A percentile compares a stretch with the other conserved stretches of the same genome.
Evolutionary conservation across 2,797 vertebrate species (phyloP).

Genomic region (Dermochelys coriacea): DNA sequence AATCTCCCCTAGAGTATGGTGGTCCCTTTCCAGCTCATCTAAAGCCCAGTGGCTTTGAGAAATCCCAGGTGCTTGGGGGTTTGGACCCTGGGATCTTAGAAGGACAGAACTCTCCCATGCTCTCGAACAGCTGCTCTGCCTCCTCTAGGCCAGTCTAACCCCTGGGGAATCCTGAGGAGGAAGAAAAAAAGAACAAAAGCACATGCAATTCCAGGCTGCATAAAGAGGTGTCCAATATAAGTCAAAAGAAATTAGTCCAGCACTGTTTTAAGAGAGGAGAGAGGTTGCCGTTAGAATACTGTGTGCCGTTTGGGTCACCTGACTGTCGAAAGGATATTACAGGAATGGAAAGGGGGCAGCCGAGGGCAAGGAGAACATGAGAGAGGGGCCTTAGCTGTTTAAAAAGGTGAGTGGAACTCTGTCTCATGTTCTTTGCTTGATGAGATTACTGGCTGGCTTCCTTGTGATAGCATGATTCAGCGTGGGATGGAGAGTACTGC

Average conservation of each 20-base stretch:
- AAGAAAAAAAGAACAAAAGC: no score
- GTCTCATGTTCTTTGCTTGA: not conserved
- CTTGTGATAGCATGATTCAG: not conserved
- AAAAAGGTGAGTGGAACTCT: not conserved
- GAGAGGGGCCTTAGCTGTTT: not conserved
- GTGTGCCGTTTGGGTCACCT: not conserved
- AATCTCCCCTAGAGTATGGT: not conserved
- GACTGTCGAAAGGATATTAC: not conserved
- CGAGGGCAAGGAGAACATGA: not conserved
- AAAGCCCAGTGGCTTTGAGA: not conserved
- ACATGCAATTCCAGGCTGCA: not conserved
- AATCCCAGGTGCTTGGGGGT: not conserved
- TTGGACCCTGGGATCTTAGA: not conserved
- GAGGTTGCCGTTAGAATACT: not conserved
- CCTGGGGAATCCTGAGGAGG: rapidly evolving
- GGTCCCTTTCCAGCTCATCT: not conserved
- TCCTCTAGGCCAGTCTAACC: not conserved
- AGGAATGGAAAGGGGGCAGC: not conserved
- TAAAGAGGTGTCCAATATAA: not conserved
- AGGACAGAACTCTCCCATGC: not conserved
- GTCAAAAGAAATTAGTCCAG: not conserved
- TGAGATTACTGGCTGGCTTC: not conserved
- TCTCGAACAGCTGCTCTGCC: not conserved
- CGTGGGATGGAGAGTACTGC: not conserved
- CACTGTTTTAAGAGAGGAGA: not conserved